Evolutionary conservation across 2,888 invertebrate species (phyloP), one percentile per base, ranked within the genome.

Genomic region (Boloria euphrosyne): DNA sequence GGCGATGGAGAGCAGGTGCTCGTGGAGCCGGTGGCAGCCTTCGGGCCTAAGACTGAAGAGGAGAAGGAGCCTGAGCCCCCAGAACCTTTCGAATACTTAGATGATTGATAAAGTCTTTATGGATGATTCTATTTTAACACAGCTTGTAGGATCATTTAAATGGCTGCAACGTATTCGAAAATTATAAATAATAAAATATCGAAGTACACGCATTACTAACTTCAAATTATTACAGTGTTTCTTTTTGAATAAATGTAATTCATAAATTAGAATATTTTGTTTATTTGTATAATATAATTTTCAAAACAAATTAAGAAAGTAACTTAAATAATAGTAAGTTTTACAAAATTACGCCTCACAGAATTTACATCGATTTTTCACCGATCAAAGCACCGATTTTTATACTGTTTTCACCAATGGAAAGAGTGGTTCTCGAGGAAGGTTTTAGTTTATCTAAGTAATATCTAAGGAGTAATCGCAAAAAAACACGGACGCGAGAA

Each of bases 1-100:
- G 96, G 96, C 64, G 95, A 96, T 10, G 94, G 94, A 0, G 95
- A 96, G 64, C 97, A 98, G 83, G 95, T 96, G 67, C 93, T 98
- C 55, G 98, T 99, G 1, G 98, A 98, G 82, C 97, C 98, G 6
- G 98, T 98, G 14, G 96, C 96, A 83, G 97, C 97, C 0, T 97
- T 96, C 78, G 97, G 97, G 0, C 97, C 97, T 3, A 97, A 97
- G 83, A 95, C 96, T 17, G 98, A 98, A 73, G 99, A 99, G 79
- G 98, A 98, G 77, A 97, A 97, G 80, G 99, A 99, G 87, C 98
- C 99, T 0, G 98, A 98, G 79, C 98, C 98, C 52, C 99, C 99
- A 80, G 98, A 98, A 93, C 98, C 99, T 72, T 99, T 99, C 84
- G 98, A 98, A 90, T 99, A 97, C 91, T 95, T 95, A 76, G 98